These are phyloP conservation scores for Actinopyga echinites DNA, from an alignment of 53 echinoderm and acorn worm species.

Conservation along the genomic window DNA sequence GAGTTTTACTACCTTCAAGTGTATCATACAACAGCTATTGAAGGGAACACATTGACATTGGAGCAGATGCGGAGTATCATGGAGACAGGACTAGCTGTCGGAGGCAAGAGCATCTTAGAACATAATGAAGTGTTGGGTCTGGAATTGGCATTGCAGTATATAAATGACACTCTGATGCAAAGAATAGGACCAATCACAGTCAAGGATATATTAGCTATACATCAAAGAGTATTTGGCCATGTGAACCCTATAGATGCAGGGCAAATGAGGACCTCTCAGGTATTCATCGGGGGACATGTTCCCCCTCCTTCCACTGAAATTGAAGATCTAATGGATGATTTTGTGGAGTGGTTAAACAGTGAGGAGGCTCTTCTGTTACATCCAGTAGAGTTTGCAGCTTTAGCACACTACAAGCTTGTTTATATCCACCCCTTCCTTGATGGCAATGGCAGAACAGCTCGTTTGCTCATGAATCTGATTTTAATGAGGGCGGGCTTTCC, in stretches of 20 bases:
- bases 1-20: slow-evolving; percentile 96
- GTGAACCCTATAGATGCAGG: slow-evolving; percentile 91
- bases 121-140: slow-evolving; percentile 93
- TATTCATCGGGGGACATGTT: slow-evolving; percentile 88
- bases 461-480: slow-evolving; percentile 90
- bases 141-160: slow-evolving; percentile 80
- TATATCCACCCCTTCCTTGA: slow-evolving; percentile 95
- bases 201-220: slow-evolving; percentile 81
- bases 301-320: slow-evolving; percentile 79
- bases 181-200: slow-evolving; percentile 76
- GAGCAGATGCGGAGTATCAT: slow-evolving; percentile 90
- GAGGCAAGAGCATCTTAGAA: slow-evolving; percentile 91
- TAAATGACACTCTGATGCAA: slow-evolving; percentile 83
- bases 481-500: slow-evolving; percentile 86
- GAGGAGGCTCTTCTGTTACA: slow-evolving; percentile 73
- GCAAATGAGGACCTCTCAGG: slow-evolving; percentile 79
- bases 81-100: slow-evolving; percentile 88
- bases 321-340: slow-evolving; percentile 74
- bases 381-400: slow-evolving; percentile 89
- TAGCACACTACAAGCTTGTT: slow-evolving; percentile 91
- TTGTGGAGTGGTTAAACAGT: slow-evolving; percentile 85
- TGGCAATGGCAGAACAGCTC: slow-evolving; percentile 92
- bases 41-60: slow-evolving; percentile 85
- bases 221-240: slow-evolving; percentile 79
- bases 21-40: slow-evolving; percentile 96